Base-by-base conservation (phyloP, 2,113 vertebrate genomes). In the Coregonus clupeaformis region DNA sequence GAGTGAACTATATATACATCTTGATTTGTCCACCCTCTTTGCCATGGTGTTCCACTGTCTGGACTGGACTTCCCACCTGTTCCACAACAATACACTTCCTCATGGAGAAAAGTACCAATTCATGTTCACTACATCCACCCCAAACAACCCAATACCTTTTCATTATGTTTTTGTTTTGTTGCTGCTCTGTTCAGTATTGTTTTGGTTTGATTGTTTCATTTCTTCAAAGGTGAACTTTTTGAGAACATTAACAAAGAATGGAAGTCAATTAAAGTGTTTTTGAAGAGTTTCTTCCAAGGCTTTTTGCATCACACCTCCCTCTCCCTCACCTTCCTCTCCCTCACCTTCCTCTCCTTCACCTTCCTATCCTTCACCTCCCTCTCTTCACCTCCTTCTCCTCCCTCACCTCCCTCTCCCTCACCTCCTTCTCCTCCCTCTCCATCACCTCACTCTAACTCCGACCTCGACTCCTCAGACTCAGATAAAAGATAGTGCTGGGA, bases 131-230 rank as follows among this genome's bases (percentile, higher is more conserved):
- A 3, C 57, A 60, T 67, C 29, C 65, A 30, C 29, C 30, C 65
- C 25, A 12, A 29, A 65, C 13, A 65, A 65, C 63, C 29, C 18
- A 5, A n/a, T 32, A 20, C 6, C 47, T 32, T 24, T 64, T n/a
- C 42, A 47, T 69, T 1, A 55, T 42, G 57, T 24, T 36, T 42
- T 77, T 45, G 25, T 20, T 80, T 76, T 78, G 25, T 2, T 16
- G 22, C 27, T 68, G 32, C 68, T 42, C 36, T 36, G 49, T 69
- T 7, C 42, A 18, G 4, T 76, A 4, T 67, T 60, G 1, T 75
- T 80, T 82, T 70, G 16, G 14, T 55, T n/a, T 3, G 4, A 18
- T 52, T 68, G 68, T 77, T 77, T 82, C n/a, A 7, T 68, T 24
- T 47, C n/a, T 68, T 68, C 36, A 68, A 68, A 68, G 32, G n/a